Evolutionary conservation across 2,888 invertebrate genomes (phyloP).

Genomic region (Dicycla oo): DNA sequence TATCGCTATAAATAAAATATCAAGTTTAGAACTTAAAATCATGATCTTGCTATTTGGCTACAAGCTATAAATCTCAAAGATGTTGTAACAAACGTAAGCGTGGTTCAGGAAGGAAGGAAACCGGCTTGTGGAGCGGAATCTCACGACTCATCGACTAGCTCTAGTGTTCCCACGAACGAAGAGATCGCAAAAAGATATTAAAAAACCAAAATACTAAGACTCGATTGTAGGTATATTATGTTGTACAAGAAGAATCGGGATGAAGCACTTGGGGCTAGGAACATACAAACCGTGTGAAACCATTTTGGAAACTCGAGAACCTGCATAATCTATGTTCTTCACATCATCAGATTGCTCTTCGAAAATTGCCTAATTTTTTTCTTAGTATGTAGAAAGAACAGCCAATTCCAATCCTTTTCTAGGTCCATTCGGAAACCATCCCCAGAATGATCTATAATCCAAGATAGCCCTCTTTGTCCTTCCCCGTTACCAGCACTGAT

Average conservation of each 20-base stretch:
- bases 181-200: background rate
- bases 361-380: no score
- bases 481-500: constrained; percentile 33
- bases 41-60: background rate
- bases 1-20: background rate
- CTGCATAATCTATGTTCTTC: no score
- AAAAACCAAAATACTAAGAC: no score
- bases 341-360: no score
- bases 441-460: background rate
- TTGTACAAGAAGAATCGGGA: no score
- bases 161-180: constrained; percentile 17
- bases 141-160: constrained; percentile 23
- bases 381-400: background rate
- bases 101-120: constrained; percentile 28
- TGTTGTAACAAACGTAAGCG: background rate
- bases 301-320: no score
- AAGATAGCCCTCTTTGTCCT: constrained; percentile 13
- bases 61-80: background rate
- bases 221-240: no score
- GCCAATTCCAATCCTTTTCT: no score
- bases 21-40: background rate
- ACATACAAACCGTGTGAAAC: no score
- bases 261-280: no score
- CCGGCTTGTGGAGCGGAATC: constrained; percentile 25
- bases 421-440: background rate